Percentiles rank a stretch among this genome's conserved stretches.
phyloP scores from a whole-genome alignment of 1,140 invertebrate species.

The Melanaphis sacchari region DNA sequence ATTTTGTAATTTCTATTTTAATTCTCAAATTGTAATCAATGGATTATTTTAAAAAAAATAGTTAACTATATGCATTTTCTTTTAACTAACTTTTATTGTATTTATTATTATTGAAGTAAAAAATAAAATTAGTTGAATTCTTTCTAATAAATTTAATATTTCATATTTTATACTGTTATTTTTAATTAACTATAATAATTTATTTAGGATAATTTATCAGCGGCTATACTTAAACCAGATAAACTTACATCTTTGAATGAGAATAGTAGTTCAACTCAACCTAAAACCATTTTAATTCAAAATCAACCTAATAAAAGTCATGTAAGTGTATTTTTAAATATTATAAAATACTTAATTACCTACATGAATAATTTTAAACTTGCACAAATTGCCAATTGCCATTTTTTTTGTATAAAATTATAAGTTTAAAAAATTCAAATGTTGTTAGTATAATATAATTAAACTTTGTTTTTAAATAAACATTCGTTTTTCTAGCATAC shows the following conservation, averaged over 20 bases:
- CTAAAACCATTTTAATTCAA: neutral
- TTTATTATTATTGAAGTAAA: neutral
- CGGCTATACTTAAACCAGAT: neutral
- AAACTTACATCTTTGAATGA: neutral
- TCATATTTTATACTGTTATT: neutral
- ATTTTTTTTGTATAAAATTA: neutral
- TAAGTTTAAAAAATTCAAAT: neutral
- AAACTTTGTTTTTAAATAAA: neutral
- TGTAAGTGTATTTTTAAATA: neutral
- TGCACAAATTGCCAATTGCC: neutral
- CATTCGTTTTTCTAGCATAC: neutral
- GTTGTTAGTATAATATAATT: neutral
- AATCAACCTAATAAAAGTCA: neutral
- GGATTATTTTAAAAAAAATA: neutral
- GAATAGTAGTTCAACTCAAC: neutral
- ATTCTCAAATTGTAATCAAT: neutral
- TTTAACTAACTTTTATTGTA: neutral
- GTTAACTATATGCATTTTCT: neutral
- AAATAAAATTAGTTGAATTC: neutral
- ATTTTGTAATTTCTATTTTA: neutral
- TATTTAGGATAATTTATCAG: conserved; percentile 7
- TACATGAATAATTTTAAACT: neutral
- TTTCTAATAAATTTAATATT: neutral
- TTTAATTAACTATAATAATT: neutral
- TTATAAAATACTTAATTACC: neutral